These are phyloP conservation scores for Percopsis transmontana DNA, from an alignment of 2,113 vertebrate genomes.

Conservation along the genomic window DNA sequence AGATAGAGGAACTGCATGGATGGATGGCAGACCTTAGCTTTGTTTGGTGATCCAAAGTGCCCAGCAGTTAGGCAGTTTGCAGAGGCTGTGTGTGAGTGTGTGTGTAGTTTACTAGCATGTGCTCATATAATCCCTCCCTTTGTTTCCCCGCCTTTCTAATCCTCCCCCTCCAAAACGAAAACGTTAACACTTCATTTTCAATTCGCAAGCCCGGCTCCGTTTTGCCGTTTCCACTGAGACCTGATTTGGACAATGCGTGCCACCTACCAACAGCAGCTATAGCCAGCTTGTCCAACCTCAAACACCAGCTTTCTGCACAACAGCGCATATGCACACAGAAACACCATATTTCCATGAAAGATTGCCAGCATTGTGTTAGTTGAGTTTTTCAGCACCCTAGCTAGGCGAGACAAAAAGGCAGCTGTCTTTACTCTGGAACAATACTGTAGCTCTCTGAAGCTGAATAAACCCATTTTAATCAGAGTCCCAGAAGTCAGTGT, in stretches of 20 bases:
- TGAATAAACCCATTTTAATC: constrained; percentile 33
- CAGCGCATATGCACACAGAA: constrained; percentile 42
- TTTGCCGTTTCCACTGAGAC: constrained; percentile 57
- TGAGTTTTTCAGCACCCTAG: constrained; percentile 37
- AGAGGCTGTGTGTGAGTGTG: constrained; percentile 47
- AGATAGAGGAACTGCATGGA: constrained; percentile 61
- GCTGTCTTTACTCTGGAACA: constrained; percentile 65
- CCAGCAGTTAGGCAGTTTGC: constrained; percentile 55
- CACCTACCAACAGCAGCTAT: constrained; percentile 42
- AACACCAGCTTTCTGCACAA: constrained; percentile 46
- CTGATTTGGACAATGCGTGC: constrained; percentile 49
- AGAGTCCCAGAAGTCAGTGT: constrained; percentile 25
- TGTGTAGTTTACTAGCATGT: constrained; percentile 62
- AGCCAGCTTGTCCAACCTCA: constrained; percentile 60
- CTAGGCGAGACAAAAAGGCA: constrained; percentile 57
- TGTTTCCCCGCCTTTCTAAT: constrained; percentile 56
- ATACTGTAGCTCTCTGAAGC: constrained; percentile 44
- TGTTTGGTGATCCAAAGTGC: constrained; percentile 68
- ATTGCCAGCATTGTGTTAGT: constrained; percentile 62
- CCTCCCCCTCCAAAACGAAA: constrained; percentile 49
- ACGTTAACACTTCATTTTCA: constrained; percentile 51
- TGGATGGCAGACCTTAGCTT: constrained; percentile 66
- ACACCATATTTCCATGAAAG: constrained; percentile 47
- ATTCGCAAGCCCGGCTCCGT: constrained; percentile 20
- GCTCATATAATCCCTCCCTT: constrained; percentile 69